phyloP scores from a whole-genome alignment of 2,113 vertebrate genomes.

The Natator depressus region DNA sequence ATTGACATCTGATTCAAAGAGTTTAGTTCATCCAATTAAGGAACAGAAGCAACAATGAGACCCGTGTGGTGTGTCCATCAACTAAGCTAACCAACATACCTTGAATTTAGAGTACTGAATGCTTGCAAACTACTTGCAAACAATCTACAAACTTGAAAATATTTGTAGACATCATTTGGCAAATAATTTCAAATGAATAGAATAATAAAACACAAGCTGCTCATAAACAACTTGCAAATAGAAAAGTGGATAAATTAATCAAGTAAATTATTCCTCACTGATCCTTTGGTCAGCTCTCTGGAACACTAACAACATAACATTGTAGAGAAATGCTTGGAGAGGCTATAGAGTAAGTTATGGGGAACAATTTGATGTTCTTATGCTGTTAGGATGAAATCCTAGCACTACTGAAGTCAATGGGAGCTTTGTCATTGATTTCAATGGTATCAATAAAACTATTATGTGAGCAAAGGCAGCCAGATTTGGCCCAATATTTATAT shows the following conservation, averaged over 20 bases:
- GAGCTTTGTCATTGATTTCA: not conserved
- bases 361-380: not conserved
- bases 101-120: not conserved
- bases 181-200: not conserved
- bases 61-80: not conserved
- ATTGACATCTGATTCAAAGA: not conserved
- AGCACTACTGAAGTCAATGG: not conserved
- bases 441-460: not conserved
- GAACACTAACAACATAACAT: not conserved
- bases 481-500: not conserved
- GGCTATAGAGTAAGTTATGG: not conserved
- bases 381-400: not conserved
- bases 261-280: not conserved
- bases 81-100: not conserved
- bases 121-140: not conserved
- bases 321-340: not conserved
- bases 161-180: not conserved
- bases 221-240: not conserved
- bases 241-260: not conserved
- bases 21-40: not conserved
- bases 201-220: not conserved
- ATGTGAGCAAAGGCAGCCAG: not conserved
- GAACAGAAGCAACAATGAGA: not conserved
- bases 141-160: not conserved
- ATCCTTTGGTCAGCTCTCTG: not conserved